A percentile compares a stretch with the other conserved stretches of the same genome.
Evolutionary conservation across 2,113 vertebrate species (phyloP).

Genomic region (Ctenodactylus gundi): DNA sequence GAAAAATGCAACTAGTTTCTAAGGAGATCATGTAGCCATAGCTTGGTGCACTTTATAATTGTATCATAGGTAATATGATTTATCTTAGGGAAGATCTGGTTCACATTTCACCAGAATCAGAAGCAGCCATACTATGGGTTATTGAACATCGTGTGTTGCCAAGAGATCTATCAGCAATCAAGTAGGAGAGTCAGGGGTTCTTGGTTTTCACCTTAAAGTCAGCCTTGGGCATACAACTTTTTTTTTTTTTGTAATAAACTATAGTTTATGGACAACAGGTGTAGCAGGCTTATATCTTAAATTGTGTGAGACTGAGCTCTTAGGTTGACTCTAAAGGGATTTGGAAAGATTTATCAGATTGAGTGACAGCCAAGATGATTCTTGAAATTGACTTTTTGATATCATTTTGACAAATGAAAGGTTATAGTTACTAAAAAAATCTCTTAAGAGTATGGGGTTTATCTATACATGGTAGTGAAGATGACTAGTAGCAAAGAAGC

Average conservation of each 20-base stretch:
- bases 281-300: constrained; percentile 59
- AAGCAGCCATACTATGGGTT: not conserved
- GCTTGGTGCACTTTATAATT: constrained; percentile 62
- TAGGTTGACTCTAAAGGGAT: constrained; percentile 54
- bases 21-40: not conserved
- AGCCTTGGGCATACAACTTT: not conserved
- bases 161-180: not conserved
- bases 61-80: constrained; percentile 11
- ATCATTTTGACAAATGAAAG: constrained; percentile 60
- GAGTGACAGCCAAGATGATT: constrained; percentile 55
- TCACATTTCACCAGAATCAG: constrained; percentile 24
- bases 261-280: constrained; percentile 63
- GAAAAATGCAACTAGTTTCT: constrained; percentile 53
- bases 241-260: constrained; percentile 51
- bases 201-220: constrained; percentile 46
- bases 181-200: not conserved
- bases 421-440: constrained; percentile 33
- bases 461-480: constrained; percentile 38
- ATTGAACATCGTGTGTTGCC: not conserved
- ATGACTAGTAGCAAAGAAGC: not conserved
- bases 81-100: constrained; percentile 1
- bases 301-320: constrained; percentile 37
- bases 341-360: constrained; percentile 68
- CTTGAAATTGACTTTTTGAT: constrained; percentile 70
- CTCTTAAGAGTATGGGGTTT: constrained; percentile 26